A percentile compares a stretch with the other conserved stretches of the same genome.
These are phyloP conservation scores for Fregetta grallaria DNA, from an alignment of 2,113 vertebrate species.

Conservation along the genomic window DNA sequence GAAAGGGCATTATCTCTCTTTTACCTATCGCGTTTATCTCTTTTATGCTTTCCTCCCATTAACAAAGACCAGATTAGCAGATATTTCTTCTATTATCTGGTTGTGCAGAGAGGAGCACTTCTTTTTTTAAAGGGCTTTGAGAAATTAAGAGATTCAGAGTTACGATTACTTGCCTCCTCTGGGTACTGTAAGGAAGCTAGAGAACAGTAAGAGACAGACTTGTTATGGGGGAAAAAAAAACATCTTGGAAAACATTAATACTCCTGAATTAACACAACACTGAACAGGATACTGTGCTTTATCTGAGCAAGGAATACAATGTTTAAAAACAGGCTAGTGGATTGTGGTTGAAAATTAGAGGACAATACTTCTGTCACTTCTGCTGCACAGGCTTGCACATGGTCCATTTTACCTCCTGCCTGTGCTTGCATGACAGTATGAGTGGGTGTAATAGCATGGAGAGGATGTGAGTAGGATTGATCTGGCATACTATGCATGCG, in stretches of 20 bases:
- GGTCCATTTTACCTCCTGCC: neutral
- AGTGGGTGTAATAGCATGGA: neutral
- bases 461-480: conserved; percentile 11
- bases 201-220: neutral
- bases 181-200: neutral
- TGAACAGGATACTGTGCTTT: neutral
- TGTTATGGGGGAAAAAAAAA: neutral
- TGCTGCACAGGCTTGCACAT: neutral
- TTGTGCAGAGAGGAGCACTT: neutral
- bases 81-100: neutral
- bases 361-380: neutral
- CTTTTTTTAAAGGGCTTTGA: neutral
- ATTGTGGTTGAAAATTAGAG: neutral
- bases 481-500: conserved; percentile 16
- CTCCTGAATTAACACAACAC: neutral
- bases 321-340: neutral
- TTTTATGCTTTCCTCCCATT: neutral
- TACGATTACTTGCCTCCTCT: neutral
- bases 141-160: neutral
- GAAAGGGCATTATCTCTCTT: neutral
- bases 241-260: neutral
- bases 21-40: neutral
- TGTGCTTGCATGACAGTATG: neutral
- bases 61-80: neutral
- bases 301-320: neutral